A percentile compares a stretch with the other conserved stretches of the same genome.
Evolutionary conservation across 2,888 invertebrate genomes (phyloP).

Genomic region (Meliscaeva auricollis): DNA sequence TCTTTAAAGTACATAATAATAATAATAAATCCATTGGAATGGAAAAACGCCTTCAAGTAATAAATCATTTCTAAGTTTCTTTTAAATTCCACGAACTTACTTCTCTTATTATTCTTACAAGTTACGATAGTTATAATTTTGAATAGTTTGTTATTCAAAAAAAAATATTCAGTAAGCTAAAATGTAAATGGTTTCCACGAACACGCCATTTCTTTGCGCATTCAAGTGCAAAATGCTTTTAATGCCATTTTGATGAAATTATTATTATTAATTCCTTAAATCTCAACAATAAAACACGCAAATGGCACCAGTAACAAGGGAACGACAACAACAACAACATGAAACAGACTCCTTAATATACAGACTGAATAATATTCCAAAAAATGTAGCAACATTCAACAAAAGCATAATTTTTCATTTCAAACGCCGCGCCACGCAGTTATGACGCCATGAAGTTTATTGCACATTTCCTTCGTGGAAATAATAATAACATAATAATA

Average conservation of each 20-base stretch:
- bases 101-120: too few species aligned
- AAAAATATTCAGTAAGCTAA: background rate
- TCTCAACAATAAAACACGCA: background rate
- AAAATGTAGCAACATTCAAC: background rate
- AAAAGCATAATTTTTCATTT: constrained; percentile 28
- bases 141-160: background rate
- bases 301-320: background rate
- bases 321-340: background rate
- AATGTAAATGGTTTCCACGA: background rate
- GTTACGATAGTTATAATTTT: background rate
- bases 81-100: too few species aligned
- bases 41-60: too few species aligned
- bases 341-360: constrained; percentile 1
- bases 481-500: constrained; percentile 2
- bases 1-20: too few species aligned
- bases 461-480: constrained; percentile 17
- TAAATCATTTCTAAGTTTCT: too few species aligned
- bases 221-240: background rate
- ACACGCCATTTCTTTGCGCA: background rate
- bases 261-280: constrained; percentile 10
- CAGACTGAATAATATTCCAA: background rate
- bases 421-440: constrained; percentile 21
- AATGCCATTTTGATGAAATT: background rate
- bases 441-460: constrained; percentile 9
- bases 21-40: too few species aligned